These are phyloP conservation scores for Lamprotornis superbus DNA, from an alignment of 2,113 vertebrate genomes.

Conservation along the genomic window DNA sequence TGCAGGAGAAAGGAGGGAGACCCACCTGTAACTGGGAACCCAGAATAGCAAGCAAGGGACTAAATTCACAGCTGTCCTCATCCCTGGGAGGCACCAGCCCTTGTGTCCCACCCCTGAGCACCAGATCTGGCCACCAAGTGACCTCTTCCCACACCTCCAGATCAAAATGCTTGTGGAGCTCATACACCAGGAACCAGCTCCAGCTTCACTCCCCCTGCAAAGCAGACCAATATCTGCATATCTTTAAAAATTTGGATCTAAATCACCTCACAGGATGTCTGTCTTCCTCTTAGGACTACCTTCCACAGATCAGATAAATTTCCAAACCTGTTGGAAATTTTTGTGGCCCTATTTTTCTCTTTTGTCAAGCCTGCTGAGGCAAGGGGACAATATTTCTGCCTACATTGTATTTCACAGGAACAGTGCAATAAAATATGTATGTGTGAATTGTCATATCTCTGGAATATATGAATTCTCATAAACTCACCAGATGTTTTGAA, in stretches of 20 bases:
- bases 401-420: constrained; percentile 15
- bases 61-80: background rate
- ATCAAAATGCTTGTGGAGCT: background rate
- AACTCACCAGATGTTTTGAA: constrained; percentile 55
- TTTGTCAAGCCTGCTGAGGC: background rate
- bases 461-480: constrained; percentile 37
- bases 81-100: background rate
- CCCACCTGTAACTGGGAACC: background rate
- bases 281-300: background rate
- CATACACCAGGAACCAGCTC: background rate
- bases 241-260: background rate
- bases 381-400: constrained; percentile 43
- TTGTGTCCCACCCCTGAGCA: background rate
- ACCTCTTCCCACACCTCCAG: background rate
- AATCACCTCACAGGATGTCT: background rate
- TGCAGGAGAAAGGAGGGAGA: background rate
- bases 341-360: constrained; percentile 28
- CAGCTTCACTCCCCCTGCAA: background rate
- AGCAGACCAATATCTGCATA: background rate
- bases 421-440: constrained; percentile 26
- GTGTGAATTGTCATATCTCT: background rate
- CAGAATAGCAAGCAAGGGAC: background rate
- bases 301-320: constrained; percentile 9
- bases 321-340: constrained; percentile 4
- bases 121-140: background rate